Conservation (phyloP, 2,888 invertebrate species). For the Rhyacophila evoluta region DNA sequence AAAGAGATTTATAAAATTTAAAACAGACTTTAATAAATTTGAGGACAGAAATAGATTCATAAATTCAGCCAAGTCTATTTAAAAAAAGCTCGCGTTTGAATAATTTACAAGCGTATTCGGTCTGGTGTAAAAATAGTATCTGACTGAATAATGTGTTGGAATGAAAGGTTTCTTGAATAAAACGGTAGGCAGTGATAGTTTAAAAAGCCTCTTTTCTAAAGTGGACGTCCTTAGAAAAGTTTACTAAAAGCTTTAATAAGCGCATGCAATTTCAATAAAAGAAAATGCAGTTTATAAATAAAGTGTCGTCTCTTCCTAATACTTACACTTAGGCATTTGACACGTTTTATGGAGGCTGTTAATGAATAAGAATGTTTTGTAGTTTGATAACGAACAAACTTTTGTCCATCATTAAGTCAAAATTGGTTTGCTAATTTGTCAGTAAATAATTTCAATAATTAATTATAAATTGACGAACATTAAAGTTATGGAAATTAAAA, state of each 20-base stretch:
- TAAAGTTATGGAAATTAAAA: constrained; percentile 33
- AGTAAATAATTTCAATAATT: neutral
- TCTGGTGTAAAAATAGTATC: neutral
- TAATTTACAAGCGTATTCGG: neutral
- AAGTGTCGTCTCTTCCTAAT: constrained; percentile 20
- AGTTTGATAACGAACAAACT: neutral
- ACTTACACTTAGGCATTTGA: neutral
- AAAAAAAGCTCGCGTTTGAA: neutral
- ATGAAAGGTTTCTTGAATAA: constrained; percentile 1
- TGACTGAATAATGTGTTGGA: neutral
- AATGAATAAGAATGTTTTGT: neutral
- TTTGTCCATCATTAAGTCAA: neutral
- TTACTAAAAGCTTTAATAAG: neutral
- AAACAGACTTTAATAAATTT: neutral
- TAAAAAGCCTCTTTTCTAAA: neutral
- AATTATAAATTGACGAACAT: neutral
- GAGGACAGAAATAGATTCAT: neutral
- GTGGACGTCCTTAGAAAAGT: neutral
- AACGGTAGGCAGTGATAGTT: constrained; percentile 6
- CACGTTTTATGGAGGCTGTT: constrained; percentile 15
- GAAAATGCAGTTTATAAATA: constrained; percentile 30
- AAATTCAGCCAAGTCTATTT: neutral
- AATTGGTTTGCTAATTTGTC: neutral
- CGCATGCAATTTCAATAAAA: constrained; percentile 1
- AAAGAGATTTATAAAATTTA: neutral